Conservation (phyloP, 2,888 invertebrate genomes). For the Neoitamus cyanurus region DNA sequence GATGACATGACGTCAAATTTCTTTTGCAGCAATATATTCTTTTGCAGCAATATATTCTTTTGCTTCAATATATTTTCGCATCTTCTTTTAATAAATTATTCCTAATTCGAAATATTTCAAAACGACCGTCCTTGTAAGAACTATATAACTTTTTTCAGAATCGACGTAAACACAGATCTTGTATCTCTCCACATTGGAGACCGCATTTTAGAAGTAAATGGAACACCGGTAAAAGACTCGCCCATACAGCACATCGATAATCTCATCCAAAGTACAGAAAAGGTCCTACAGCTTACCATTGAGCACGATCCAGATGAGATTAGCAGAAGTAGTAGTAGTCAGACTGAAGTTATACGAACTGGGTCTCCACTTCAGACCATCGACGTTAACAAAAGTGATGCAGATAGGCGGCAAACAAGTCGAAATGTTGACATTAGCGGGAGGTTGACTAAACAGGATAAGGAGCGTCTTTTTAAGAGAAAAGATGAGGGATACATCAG, state of each 20-base stretch:
- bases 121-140: neutral
- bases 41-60: too few species aligned
- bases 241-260: constrained; percentile 83
- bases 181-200: constrained; percentile 93
- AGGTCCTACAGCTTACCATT: constrained; percentile 84
- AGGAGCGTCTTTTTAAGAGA: constrained; percentile 63
- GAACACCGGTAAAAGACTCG: constrained; percentile 84
- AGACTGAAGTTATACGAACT: constrained; percentile 67
- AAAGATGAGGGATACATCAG: constrained; percentile 69
- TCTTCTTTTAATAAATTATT: neutral
- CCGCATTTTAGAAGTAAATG: constrained; percentile 92
- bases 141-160: constrained; percentile 69
- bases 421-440: constrained; percentile 56
- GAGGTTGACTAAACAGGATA: constrained; percentile 66
- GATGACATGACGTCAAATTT: too few species aligned
- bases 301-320: constrained; percentile 88
- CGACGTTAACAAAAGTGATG: constrained; percentile 49
- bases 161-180: constrained; percentile 83
- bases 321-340: constrained; percentile 69
- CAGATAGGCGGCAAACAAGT: constrained; percentile 24
- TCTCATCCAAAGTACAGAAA: constrained; percentile 77
- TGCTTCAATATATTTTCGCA: neutral
- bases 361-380: constrained; percentile 64
- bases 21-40: too few species aligned
- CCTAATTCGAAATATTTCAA: too few species aligned